Evolutionary conservation across 2,113 vertebrate species (phyloP), one percentile per base, ranked within the genome.

Genomic region (Percina caprodes): DNA sequence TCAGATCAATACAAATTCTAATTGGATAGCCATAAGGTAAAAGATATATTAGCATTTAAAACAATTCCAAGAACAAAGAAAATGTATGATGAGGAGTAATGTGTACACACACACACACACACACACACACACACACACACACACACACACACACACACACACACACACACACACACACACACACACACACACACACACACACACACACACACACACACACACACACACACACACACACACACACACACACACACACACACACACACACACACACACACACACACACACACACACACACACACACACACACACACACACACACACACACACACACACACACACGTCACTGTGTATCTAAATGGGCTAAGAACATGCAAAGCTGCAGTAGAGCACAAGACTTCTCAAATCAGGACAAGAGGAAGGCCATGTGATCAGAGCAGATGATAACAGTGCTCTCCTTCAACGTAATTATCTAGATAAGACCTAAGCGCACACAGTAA

Each of bases 391-490:
- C 70, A 81, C 59, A 86, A 91, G 87, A 86, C 83, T 79, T 71
- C 83, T 82, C 33, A 67, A 91, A 90, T 85, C 78, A 79, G 86
- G 79, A 84, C 84, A 87, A 79, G 67, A 82, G 72, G 59, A 75
- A 77, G 48, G 42, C 82, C 84, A 87, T 90, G 86, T 92, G 89
- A 92, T 85, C 56, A 69, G 35, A 77, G 72, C 73, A 82, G 82
- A 87, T 82, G 82, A 91, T 83, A 86, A 88, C 84, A 76, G 75
- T 70, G 77, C 72, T 85, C 81, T 77, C 69, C 58, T 84, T 81
- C 75, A 69, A 76, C 66, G 56, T 79, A 85, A 85, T 72, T 56
- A 87, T 87, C 84, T 79, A 89, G 73, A 91, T 84, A 91, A 84
- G 60, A 63, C 60, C 79, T 72, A 74, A 80, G 56, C 55, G 26